Conservation (phyloP, 1,140 invertebrate species). For the Solenopsis invicta region DNA sequence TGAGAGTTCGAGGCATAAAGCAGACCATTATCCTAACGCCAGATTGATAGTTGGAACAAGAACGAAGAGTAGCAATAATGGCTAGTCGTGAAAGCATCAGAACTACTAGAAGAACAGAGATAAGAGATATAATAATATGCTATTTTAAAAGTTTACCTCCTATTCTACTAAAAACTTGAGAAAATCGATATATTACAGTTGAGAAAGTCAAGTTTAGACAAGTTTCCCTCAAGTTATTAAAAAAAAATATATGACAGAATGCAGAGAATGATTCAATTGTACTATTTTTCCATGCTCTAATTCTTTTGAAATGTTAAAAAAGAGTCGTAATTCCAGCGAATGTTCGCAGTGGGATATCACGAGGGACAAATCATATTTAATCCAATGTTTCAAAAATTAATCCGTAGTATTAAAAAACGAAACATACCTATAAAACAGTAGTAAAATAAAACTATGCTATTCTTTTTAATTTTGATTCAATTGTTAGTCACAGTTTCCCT, state of each 20-base stretch:
- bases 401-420: background rate
- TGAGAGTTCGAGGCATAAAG: background rate
- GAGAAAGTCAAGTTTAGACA: background rate
- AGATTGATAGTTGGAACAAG: background rate
- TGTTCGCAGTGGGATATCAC: background rate
- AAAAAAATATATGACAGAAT: background rate
- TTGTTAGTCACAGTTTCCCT: background rate
- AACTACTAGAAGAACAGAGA: background rate
- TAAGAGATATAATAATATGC: background rate
- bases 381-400: background rate
- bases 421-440: background rate
- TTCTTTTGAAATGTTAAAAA: background rate
- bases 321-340: background rate
- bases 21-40: background rate
- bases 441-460: background rate
- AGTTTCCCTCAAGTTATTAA: background rate
- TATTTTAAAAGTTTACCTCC: background rate
- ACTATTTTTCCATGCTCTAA: background rate
- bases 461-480: background rate
- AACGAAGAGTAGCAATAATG: background rate
- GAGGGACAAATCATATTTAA: conserved; percentile 7
- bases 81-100: background rate
- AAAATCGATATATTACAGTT: background rate
- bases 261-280: background rate
- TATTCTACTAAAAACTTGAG: background rate